Percentiles rank a stretch among this genome's conserved stretches.
phyloP scores from a whole-genome alignment of 2,113 vertebrate genomes.

The Catharus minimus region DNA sequence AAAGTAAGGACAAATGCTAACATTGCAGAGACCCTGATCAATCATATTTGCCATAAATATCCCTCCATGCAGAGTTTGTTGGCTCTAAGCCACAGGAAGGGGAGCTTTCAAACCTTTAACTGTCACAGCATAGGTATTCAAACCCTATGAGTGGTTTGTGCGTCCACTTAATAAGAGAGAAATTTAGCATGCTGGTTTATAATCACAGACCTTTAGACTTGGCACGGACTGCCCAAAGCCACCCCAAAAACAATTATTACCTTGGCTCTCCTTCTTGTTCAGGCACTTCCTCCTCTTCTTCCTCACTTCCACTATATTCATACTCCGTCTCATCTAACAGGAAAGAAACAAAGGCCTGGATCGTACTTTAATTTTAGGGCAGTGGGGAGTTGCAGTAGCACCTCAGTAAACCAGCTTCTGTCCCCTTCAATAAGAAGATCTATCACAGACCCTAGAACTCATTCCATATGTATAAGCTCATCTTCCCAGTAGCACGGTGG shows the following conservation, averaged over 20 bases:
- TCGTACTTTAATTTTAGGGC: background rate
- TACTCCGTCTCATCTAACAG: constrained; percentile 94
- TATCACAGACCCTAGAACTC: background rate
- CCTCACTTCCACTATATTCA: constrained; percentile 98
- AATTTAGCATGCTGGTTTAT: background rate
- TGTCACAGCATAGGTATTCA: background rate
- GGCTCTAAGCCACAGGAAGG: background rate
- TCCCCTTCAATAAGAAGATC: background rate
- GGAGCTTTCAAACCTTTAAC: background rate
- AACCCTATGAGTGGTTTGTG: background rate
- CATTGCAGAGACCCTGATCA: background rate
- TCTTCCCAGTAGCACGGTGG: background rate
- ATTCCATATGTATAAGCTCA: background rate
- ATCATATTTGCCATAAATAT: background rate
- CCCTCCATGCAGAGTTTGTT: background rate
- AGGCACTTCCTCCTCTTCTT: constrained; percentile 95
- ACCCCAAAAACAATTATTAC: constrained; percentile 62
- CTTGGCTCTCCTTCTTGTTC: constrained; percentile 98
- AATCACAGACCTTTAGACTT: background rate
- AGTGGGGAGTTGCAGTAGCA: background rate
- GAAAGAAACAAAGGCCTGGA: background rate
- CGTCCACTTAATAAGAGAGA: background rate
- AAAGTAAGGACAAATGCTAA: background rate
- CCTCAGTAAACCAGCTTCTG: background rate
- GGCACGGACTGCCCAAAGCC: background rate